phyloP scores from a whole-genome alignment of 2,797 vertebrate genomes.

The Neopelma chrysocephalum region DNA sequence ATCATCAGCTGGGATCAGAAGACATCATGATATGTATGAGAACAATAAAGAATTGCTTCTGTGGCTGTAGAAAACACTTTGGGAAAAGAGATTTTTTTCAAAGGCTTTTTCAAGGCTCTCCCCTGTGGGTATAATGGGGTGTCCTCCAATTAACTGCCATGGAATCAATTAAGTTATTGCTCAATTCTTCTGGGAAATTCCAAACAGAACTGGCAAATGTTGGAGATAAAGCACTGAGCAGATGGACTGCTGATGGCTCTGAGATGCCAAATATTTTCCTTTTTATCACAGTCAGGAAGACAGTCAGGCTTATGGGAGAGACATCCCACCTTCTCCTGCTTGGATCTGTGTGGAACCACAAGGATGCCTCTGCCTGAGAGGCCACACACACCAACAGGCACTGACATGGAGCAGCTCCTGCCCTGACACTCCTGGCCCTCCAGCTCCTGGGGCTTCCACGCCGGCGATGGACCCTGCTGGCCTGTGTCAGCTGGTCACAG shows the following conservation, averaged over 20 bases:
- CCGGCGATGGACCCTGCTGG: not conserved
- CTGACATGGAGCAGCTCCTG: rapidly evolving
- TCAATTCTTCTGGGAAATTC: constrained; percentile 55
- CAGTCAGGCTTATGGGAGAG: not conserved
- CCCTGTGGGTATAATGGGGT: constrained; percentile 28
- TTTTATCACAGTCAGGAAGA: not conserved
- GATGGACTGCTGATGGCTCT: constrained; percentile 38
- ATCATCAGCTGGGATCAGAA: constrained; percentile 31
- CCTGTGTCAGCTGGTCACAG: not conserved
- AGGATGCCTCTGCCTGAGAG: not conserved
- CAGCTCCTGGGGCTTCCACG: rapidly evolving
- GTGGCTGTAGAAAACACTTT: not conserved
- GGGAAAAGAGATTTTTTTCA: constrained; percentile 41
- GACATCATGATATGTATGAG: not conserved
- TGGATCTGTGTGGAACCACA: rapidly evolving
- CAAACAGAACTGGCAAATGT: constrained; percentile 23
- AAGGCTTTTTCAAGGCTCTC: constrained; percentile 27
- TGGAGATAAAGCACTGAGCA: constrained; percentile 47
- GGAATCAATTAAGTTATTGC: constrained; percentile 66
- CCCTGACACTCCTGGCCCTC: rapidly evolving
- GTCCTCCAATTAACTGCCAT: constrained; percentile 52
- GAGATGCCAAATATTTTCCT: not conserved
- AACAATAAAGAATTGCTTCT: not conserved
- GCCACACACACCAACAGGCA: rapidly evolving
- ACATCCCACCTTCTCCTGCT: not conserved